These are phyloP conservation scores for Imbricaverruca yamaguchii DNA, from an alignment of 2,888 invertebrate species.

Conservation along the genomic window DNA sequence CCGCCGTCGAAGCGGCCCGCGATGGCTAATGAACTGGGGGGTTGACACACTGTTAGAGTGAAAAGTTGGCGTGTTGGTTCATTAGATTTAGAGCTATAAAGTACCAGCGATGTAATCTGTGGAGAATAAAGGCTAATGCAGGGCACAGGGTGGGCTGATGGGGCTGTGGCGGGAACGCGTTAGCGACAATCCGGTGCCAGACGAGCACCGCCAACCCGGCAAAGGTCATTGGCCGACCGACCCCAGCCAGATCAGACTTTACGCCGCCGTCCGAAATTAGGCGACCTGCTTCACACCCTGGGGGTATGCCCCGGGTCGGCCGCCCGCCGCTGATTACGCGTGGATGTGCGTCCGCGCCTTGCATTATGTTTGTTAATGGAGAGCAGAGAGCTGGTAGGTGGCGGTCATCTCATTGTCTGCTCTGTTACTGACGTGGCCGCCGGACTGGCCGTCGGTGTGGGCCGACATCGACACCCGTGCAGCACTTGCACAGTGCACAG, in stretches of 20 bases:
- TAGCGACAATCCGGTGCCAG: neutral
- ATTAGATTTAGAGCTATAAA: constrained; percentile 13
- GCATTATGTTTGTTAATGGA: constrained; percentile 7
- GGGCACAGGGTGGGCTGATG: neutral
- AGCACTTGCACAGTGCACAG: no score
- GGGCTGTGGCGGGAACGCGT: neutral
- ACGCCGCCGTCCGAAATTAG: neutral
- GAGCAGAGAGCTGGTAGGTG: neutral
- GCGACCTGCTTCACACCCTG: neutral
- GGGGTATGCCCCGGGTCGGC: neutral
- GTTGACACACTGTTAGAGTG: constrained; percentile 11
- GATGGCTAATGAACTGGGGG: neutral
- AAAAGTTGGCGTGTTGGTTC: constrained; percentile 15
- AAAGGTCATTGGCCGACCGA: neutral
- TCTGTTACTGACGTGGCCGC: no score
- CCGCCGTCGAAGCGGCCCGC: neutral
- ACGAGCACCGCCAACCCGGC: neutral
- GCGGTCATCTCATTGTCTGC: neutral
- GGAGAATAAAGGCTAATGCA: constrained; percentile 5
- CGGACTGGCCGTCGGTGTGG: no score
- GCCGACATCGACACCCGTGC: no score
- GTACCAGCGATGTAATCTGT: neutral
- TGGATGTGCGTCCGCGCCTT: neutral
- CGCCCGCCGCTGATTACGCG: neutral
- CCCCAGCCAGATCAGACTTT: neutral